Evolutionary conservation across 2,888 invertebrate species (phyloP).

Genomic region (Caenorhabditis drosophilae): DNA sequence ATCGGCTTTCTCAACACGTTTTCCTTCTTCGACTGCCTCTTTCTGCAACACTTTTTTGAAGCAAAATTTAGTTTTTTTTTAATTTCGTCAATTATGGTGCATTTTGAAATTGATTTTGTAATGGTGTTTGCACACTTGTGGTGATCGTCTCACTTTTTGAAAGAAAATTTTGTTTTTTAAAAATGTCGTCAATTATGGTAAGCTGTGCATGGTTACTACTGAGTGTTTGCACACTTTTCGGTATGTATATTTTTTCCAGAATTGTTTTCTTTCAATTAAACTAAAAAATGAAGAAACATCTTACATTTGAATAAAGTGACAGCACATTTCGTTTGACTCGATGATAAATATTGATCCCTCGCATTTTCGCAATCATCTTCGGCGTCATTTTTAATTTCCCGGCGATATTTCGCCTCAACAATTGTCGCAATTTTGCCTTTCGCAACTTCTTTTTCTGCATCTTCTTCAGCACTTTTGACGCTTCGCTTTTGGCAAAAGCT

Average conservation of each 20-base stretch:
- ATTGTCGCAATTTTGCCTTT: conserved; percentile 13
- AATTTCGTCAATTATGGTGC: neutral
- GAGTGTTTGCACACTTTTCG: too few relatives aligned
- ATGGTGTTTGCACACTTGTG: too few relatives aligned
- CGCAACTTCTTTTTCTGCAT: conserved; percentile 17
- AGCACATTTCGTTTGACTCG: conserved; percentile 40
- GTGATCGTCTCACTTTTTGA: too few relatives aligned
- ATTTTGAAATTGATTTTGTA: too few relatives aligned
- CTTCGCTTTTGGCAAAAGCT: conserved; percentile 10
- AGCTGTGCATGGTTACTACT: too few relatives aligned
- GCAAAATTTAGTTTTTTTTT: neutral
- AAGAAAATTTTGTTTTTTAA: too few relatives aligned
- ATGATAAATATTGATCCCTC: conserved; percentile 6
- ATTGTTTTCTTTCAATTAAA: too few relatives aligned
- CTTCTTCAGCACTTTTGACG: conserved; percentile 10
- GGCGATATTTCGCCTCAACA: conserved; percentile 7
- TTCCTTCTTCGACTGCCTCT: conserved; percentile 34
- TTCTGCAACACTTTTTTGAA: conserved; percentile 27
- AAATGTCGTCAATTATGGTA: too few relatives aligned
- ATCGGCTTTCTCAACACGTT: conserved; percentile 28
- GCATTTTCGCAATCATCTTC: conserved; percentile 14
- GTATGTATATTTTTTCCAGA: too few relatives aligned
- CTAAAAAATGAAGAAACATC: neutral
- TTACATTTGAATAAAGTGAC: conserved; percentile 42
- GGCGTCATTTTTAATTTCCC: conserved; percentile 6